Base-by-base conservation (phyloP, 2,113 vertebrate genomes). In the Amphiprion ocellaris region DNA sequence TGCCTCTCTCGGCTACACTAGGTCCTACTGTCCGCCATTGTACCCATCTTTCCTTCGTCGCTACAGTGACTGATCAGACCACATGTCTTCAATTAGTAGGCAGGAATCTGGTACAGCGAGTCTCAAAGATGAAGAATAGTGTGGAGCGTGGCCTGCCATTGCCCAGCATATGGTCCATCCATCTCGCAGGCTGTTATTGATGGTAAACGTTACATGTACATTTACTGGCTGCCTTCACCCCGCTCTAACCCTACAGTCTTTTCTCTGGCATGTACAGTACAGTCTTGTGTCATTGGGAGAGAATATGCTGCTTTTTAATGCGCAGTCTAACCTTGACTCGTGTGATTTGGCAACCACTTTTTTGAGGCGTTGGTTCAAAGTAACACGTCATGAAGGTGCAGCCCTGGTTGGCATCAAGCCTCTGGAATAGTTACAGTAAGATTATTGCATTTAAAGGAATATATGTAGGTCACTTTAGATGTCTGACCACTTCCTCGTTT, bases 21-120 rank as follows among this genome's bases (percentile, higher is more conserved):
- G 59, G 19, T 84, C 74, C 47, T 78, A 65, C 52, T 78, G 49
- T 86, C 84, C 82, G 63, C 82, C 58, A 74, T 74, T 84, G 85
- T 75, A 46, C 5, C 39, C 9, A 26, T 69, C 46, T 72, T 77
- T 59, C 64, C n/a, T 21, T 53, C 39, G n/a, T 66, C 74, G 65
- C 77, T 78, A 47, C 53, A 74, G 69, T 47, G 47, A 66, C 73
- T 74, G 83, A 92, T 91, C 80, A 77, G 80, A 82, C 80, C 92
- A 93, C 87, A 87, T 91, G 92, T 86, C 53, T 93, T 90, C 77
- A 92, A 91, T 93, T 93, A 92, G 72, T 44, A 46, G 73, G 67
- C 68, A 79, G 84, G 86, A 87, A 89, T 91, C 87, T 88, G 85
- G 70, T 87, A 85, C 54, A 17, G 72, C 33, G 6, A 85, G 84